Base-by-base conservation (phyloP, 2,797 vertebrate genomes). In the Agapornis canus region DNA sequence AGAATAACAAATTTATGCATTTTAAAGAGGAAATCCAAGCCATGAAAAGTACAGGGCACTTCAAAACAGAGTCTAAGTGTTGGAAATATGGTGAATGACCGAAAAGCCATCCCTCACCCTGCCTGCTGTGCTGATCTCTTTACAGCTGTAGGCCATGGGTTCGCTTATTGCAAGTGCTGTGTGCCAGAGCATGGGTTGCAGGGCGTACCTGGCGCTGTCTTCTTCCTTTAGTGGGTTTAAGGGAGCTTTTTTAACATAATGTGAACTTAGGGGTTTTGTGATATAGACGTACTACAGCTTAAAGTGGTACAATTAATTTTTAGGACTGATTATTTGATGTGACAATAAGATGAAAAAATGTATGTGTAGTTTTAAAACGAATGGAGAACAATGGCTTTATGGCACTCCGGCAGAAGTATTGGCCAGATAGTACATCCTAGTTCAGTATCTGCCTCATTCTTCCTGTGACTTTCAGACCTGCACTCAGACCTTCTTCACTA, bases 231-330 rank as follows among this genome's bases (percentile, higher is more conserved):
- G 69, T 91, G 89, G 78, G 56, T 94, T 92, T 92, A 86, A 94
- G 78, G 87, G 85, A 79, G 81, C 70, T 57, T 88, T 52, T 86
- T 90, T 64, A 96, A 94, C 75, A 78, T 86, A 68, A 91, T 60
- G 86, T 92, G 91, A 95, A 92, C 90, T 81, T 94, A 94, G 87
- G 6, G 64, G 23, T 91, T 85, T 93, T 84, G 89, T 92, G 78
- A 90, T 95, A 94, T 93, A 14, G 81, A 79, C 7, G 52, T 93
- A 83, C 89, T 92, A 77, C 93, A 8, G 29, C 82, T 94, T 54
- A 64, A 88, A 76, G 79, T 90, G 86, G 89, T 95, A 71, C 71
- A 37, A 10, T 83, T 86, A 80, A 39, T 82, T 84, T 95, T 85
- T 91, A 90, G 84, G 73, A 86, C 45, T 77, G 81, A 75, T 89